phyloP scores from a whole-genome alignment of 2,113 vertebrate species.

The Hypomesus transpacificus region DNA sequence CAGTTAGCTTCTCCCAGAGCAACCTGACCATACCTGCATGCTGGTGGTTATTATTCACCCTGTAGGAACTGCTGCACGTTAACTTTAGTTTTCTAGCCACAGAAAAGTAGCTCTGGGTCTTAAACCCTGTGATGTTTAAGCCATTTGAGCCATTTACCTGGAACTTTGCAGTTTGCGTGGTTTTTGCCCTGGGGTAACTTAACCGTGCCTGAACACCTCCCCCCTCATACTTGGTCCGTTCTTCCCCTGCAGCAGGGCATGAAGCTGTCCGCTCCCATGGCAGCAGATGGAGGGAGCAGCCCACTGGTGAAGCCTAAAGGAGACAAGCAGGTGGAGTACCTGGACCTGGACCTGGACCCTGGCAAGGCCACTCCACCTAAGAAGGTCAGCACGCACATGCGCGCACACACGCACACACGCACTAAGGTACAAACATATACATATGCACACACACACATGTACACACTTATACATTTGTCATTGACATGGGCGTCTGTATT shows the following conservation, averaged over 20 bases:
- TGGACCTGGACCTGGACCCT: conserved; percentile 92
- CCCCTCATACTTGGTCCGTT: conserved; percentile 3
- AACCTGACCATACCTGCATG: too few relatives aligned
- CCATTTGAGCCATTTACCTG: conserved; percentile 11
- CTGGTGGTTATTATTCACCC: too few relatives aligned
- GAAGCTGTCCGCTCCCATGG: conserved; percentile 67
- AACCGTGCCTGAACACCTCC: conserved; percentile 7
- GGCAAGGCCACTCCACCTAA: conserved; percentile 93
- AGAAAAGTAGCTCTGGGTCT: too few relatives aligned
- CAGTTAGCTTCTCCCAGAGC: too few relatives aligned
- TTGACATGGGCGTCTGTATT: not conserved
- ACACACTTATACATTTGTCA: too few relatives aligned
- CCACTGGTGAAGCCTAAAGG: conserved; percentile 93
- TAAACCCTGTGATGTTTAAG: conserved; percentile 12
- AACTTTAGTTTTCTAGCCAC: too few relatives aligned
- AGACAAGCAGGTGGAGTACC: conserved; percentile 97
- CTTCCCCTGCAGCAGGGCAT: conserved; percentile 59
- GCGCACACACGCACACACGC: not conserved
- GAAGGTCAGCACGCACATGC: conserved; percentile 74
- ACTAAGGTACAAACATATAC: too few relatives aligned
- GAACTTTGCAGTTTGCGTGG: not conserved
- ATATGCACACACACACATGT: too few relatives aligned
- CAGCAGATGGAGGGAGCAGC: conserved; percentile 87
- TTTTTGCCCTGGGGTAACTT: too few relatives aligned
- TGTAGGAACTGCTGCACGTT: too few relatives aligned